Evolutionary conservation across 92 coral and sea anemone species (phyloP).

Genomic region (Scolanthus callimorphus): DNA sequence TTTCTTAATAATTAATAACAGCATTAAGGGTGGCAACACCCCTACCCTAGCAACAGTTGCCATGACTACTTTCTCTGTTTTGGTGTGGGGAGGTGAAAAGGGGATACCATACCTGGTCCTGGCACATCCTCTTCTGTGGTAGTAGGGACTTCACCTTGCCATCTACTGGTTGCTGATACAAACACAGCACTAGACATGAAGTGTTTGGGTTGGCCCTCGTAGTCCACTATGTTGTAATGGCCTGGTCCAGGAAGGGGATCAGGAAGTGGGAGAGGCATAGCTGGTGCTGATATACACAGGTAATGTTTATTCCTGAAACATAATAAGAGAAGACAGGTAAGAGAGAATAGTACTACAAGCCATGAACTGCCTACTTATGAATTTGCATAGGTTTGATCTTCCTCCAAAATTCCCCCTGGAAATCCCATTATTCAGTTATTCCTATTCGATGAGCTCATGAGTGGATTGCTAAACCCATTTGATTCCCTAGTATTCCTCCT

Average conservation of each 20-base stretch:
- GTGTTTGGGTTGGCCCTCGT: conserved; percentile 86
- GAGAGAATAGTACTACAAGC: neutral
- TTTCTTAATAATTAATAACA: too few relatives aligned
- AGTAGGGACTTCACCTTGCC: conserved; percentile 48
- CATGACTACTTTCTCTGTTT: too few relatives aligned
- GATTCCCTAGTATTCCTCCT: too few relatives aligned
- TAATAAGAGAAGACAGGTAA: conserved; percentile 1
- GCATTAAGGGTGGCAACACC: too few relatives aligned
- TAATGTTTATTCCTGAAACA: conserved; percentile 83
- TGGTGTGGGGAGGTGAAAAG: too few relatives aligned
- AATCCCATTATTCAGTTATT: too few relatives aligned
- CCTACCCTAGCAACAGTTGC: too few relatives aligned
- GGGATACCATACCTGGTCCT: conserved; percentile 96
- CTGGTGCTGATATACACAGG: conserved; percentile 97
- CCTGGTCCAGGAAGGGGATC: conserved; percentile 98
- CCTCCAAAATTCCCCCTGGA: too few relatives aligned
- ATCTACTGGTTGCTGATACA: conserved; percentile 94
- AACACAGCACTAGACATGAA: conserved; percentile 94
- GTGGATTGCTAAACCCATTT: too few relatives aligned
- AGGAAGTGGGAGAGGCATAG: conserved; percentile 81
- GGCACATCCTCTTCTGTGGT: conserved; percentile 64
- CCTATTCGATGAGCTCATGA: too few relatives aligned
- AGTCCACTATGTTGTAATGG: conserved; percentile 88
- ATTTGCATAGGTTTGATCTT: too few relatives aligned
- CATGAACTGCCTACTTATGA: too few relatives aligned